These are phyloP conservation scores for Orchesella cincta DNA, from an alignment of 1,140 invertebrate genomes.

Conservation along the genomic window DNA sequence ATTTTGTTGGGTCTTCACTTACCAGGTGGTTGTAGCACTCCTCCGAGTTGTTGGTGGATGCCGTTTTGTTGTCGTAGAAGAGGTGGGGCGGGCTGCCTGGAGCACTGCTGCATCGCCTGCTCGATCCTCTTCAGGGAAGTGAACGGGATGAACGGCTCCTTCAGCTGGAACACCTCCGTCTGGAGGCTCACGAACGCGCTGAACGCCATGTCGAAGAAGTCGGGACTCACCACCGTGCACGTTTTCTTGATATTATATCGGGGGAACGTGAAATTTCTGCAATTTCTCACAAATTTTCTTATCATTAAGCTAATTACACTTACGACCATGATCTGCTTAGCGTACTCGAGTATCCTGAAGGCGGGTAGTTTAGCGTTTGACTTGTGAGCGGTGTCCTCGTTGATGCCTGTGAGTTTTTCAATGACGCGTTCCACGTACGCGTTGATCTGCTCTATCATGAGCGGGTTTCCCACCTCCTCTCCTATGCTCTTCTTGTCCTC, in stretches of 20 bases:
- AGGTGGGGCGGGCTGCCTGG: constrained; percentile 25
- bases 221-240: constrained; percentile 27
- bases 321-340: constrained; percentile 42
- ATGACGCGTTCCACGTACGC: not conserved
- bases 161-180: constrained; percentile 29
- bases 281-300: too few relatives aligned
- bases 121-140: constrained; percentile 34
- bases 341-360: constrained; percentile 6
- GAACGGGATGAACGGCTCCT: constrained; percentile 42
- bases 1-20: too few relatives aligned
- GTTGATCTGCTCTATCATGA: not conserved
- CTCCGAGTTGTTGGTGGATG: not conserved
- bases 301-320: too few relatives aligned
- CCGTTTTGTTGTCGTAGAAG: not conserved
- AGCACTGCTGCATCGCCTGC: constrained; percentile 34
- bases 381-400: not conserved
- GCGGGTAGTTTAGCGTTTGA: constrained; percentile 35
- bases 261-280: too few relatives aligned
- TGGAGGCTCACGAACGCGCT: constrained; percentile 40
- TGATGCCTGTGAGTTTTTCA: not conserved
- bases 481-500: not conserved
- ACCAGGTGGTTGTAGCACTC: constrained; percentile 7
- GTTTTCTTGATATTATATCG: constrained; percentile 26
- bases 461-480: not conserved
- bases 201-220: constrained; percentile 37